These are phyloP conservation scores for Hirtodrosophila confusa DNA, from an alignment of 2,888 invertebrate genomes.

Conservation along the genomic window DNA sequence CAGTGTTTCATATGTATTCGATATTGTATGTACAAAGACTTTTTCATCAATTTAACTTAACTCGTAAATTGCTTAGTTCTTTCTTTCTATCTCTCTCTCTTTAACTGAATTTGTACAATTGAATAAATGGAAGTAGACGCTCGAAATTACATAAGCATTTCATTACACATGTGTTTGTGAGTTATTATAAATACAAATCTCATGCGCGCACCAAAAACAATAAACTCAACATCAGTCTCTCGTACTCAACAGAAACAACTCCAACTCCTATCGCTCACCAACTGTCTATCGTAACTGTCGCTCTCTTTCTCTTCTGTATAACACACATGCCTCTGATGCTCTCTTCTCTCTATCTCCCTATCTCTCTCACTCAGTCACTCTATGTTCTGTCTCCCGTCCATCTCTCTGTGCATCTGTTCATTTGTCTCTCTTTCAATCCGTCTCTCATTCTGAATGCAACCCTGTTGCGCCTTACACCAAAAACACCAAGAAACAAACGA, in stretches of 20 bases:
- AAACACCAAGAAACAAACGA: constrained; percentile 9
- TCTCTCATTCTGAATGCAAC: constrained; percentile 14
- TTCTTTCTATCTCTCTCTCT: neutral
- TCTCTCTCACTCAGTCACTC: neutral
- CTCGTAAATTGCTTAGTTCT: neutral
- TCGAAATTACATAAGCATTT: constrained; percentile 9
- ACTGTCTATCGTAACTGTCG: neutral
- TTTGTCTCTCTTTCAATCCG: constrained; percentile 12
- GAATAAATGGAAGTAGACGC: constrained; percentile 7
- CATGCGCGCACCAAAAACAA: constrained; percentile 33
- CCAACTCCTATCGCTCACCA: constrained; percentile 19
- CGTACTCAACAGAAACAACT: constrained; percentile 1
- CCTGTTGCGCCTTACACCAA: constrained; percentile 18
- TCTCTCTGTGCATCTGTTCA: constrained; percentile 22
- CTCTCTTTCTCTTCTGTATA: constrained; percentile 25
- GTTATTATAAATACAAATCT: constrained; percentile 25
- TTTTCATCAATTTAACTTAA: neutral
- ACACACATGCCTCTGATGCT: constrained; percentile 9
- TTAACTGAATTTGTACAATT: constrained; percentile 9
- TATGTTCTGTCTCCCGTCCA: neutral
- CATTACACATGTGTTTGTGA: constrained; percentile 18
- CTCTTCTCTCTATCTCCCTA: constrained; percentile 2
- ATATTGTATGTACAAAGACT: constrained; percentile 30
- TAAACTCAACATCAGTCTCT: constrained; percentile 8
- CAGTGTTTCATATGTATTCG: constrained; percentile 16